phyloP scores from a whole-genome alignment of 2,888 invertebrate genomes.

The Ischnus inquisitorius region DNA sequence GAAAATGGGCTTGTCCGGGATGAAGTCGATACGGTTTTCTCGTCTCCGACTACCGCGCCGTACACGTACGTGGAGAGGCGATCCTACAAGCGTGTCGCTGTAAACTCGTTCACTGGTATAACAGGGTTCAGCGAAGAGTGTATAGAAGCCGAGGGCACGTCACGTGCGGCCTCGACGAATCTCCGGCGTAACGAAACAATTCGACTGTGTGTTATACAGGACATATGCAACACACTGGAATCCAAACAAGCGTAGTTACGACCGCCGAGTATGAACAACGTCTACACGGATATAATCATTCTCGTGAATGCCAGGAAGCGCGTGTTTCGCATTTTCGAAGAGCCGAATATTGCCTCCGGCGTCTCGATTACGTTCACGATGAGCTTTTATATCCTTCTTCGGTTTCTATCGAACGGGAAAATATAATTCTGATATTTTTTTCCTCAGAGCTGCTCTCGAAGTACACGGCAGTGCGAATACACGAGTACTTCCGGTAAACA shows the following conservation, averaged over 20 bases:
- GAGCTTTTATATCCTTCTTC: conserved; percentile 6
- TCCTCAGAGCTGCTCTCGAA: too few species aligned
- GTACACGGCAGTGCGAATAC: too few species aligned
- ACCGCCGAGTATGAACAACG: neutral
- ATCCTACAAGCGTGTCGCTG: neutral
- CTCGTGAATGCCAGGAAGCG: neutral
- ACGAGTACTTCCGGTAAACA: too few species aligned
- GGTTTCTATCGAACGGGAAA: neutral
- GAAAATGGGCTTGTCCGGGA: conserved; percentile 70
- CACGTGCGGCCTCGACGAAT: conserved; percentile 61
- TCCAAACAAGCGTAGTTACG: conserved; percentile 9
- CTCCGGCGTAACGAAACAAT: conserved; percentile 60
- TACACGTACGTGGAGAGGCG: conserved; percentile 35
- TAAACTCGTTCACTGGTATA: conserved; percentile 44
- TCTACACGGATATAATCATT: conserved; percentile 23
- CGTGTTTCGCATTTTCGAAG: conserved; percentile 51
- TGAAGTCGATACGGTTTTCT: conserved; percentile 66
- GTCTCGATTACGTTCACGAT: conserved; percentile 19
- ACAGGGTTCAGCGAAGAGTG: conserved; percentile 33
- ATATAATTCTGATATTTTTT: neutral
- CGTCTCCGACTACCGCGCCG: conserved; percentile 34
- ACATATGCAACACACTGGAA: conserved; percentile 4
- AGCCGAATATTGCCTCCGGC: conserved; percentile 16
- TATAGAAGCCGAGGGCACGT: conserved; percentile 44
- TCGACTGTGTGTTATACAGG: conserved; percentile 30